Base-by-base conservation (phyloP, 64 coral and sea anemone species). In the Pocillopora damicornis region DNA sequence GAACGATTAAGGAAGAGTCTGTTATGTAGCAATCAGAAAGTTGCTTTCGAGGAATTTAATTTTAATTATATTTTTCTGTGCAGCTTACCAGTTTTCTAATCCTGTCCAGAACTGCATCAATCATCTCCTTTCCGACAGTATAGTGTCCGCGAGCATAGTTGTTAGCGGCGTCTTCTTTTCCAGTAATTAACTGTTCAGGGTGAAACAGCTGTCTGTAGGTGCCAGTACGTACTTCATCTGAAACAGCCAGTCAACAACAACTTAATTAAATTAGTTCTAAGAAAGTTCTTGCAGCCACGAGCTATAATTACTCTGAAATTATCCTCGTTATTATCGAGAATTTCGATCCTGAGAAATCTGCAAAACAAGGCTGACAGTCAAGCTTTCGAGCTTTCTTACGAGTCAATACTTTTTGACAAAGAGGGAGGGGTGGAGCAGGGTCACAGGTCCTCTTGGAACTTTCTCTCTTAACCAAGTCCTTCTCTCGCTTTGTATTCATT, bases 151-250 rank as follows among this genome's bases (percentile, higher is more conserved):
- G 78, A 62, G 78, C 78, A 80, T 80, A 80, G 59, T 80, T 80
- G 78, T 80, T 80, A 80, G 78, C 78, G 51, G 78, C 78, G 62
- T 80, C 78, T 58, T 80, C 78, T 62, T 80, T 80, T 58, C 78
- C 78, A 1, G 78, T 80, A 61, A 80, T 35, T 59, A 80, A 61
- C 51, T 80, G 78, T 35, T 62, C 78, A 30, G 78, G 78, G 59
- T 80, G 78, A 80, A 80, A 80, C 22, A 80, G 78, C n/a, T 80
- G 78, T 36, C 78, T 59, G 26, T 80, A 80, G 23, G 78, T 80
- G 14, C 78, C 78, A 16, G 22, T 30, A 13, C 78, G 78, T 2
- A 80, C 78, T 13, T 80, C 78, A 62, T 80, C 78, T 80, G 78
- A 10, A 80, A 63, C 23, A 78, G 20, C 17, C 30, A 30, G 30